Conservation (phyloP, 2,888 invertebrate species). For the Nebria brevicollis region DNA sequence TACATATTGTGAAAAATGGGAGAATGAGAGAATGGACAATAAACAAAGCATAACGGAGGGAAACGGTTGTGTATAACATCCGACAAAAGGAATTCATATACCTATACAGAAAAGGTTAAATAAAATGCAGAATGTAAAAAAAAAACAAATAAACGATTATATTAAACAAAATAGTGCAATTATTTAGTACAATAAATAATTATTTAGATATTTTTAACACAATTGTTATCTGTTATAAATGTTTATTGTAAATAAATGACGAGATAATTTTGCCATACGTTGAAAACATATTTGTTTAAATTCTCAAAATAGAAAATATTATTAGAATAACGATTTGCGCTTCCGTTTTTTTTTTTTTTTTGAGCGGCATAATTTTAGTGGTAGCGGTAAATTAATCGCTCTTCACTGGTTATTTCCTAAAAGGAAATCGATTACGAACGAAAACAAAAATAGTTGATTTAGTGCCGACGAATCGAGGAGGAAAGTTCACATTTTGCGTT, state of each 20-base stretch:
- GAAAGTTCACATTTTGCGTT: slow-evolving; percentile 8
- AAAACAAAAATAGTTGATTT: background rate
- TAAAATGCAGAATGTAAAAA: background rate
- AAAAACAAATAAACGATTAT: background rate
- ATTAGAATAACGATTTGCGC: no score
- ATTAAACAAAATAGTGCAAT: background rate
- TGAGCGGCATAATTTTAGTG: no score
- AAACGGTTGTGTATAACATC: slow-evolving; percentile 6
- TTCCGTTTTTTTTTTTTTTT: no score
- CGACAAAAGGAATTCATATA: background rate
- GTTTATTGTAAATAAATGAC: background rate
- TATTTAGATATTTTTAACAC: background rate
- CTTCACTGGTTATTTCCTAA: background rate
- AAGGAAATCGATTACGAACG: background rate
- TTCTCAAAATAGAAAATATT: no score
- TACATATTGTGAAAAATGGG: slow-evolving; percentile 39
- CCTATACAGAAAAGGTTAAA: background rate
- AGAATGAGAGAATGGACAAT: slow-evolving; percentile 39
- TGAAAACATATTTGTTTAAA: no score
- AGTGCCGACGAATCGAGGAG: background rate
- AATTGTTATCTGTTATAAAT: background rate
- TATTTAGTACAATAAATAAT: background rate
- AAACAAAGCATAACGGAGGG: slow-evolving; percentile 30
- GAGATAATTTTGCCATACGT: no score
- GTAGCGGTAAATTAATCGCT: background rate